Conservation (phyloP, 2,888 invertebrate species). For the Ichneumon xanthorius region DNA sequence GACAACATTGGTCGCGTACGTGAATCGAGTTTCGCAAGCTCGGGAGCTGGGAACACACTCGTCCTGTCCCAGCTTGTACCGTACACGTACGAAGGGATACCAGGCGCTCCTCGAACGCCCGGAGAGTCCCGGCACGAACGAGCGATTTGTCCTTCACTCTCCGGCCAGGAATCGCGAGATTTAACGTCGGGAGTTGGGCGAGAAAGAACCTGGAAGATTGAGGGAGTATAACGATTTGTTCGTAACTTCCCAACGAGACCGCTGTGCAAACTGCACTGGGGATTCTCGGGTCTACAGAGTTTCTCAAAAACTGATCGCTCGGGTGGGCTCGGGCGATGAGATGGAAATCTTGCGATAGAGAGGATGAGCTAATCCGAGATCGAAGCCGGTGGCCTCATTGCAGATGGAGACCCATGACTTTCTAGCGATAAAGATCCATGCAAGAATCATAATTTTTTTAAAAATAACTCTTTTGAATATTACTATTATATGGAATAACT, state of each 20-base stretch:
- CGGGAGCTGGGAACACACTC: constrained; percentile 45
- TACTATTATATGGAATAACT: no score
- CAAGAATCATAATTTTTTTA: no score
- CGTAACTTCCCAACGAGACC: constrained; percentile 57
- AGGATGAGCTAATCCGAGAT: no score
- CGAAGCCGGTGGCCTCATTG: no score
- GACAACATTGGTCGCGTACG: constrained; percentile 1
- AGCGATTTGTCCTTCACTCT: constrained; percentile 71
- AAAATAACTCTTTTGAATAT: no score
- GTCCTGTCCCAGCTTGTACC: constrained; percentile 24
- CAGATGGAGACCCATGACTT: no score
- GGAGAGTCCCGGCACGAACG: constrained; percentile 68
- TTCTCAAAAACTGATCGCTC: constrained; percentile 7
- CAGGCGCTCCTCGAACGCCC: constrained; percentile 31
- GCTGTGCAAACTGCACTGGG: constrained; percentile 35
- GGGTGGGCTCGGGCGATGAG: background rate
- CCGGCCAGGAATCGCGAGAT: constrained; percentile 60
- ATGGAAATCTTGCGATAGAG: no score
- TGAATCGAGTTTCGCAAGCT: constrained; percentile 31
- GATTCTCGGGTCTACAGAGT: constrained; percentile 37
- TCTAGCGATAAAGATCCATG: no score
- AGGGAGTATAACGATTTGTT: constrained; percentile 60
- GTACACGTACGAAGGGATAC: constrained; percentile 32
- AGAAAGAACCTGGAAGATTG: constrained; percentile 23
- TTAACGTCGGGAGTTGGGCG: constrained; percentile 50